phyloP scores from a whole-genome alignment of 2,888 invertebrate species.

The Drosophila leonis region DNA sequence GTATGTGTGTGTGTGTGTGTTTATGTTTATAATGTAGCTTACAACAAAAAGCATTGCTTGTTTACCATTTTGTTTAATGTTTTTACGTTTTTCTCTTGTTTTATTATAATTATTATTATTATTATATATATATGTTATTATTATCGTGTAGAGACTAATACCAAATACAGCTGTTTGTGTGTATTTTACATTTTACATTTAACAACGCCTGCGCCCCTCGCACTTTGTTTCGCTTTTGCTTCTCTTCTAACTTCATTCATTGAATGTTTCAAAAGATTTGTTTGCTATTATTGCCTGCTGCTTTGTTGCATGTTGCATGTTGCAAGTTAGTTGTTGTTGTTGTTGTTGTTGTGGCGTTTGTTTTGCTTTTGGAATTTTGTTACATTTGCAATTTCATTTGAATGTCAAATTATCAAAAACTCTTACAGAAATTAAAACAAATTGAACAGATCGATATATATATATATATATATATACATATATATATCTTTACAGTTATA shows the following conservation, averaged over 20 bases:
- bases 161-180: slow-evolving; percentile 43
- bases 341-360: slow-evolving; percentile 5
- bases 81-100: slow-evolving; percentile 6
- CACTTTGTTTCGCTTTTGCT: too few relatives aligned
- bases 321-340: slow-evolving; percentile 3
- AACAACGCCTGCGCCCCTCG: slow-evolving; percentile 12
- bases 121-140: background rate
- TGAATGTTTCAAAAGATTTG: slow-evolving; percentile 10
- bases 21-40: slow-evolving; percentile 4
- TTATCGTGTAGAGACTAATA: slow-evolving; percentile 29
- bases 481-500: slow-evolving; percentile 2
- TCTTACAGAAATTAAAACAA: slow-evolving; percentile 42
- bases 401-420: slow-evolving; percentile 21
- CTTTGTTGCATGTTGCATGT: background rate
- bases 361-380: slow-evolving; percentile 44
- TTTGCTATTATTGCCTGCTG: slow-evolving; percentile 29
- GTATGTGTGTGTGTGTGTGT: background rate
- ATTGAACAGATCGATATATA: slow-evolving; percentile 39
- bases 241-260: background rate
- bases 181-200: slow-evolving; percentile 34
- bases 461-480: background rate
- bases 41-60: slow-evolving; percentile 25
- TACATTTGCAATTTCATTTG: slow-evolving; percentile 35
- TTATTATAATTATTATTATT: slow-evolving; percentile 18
- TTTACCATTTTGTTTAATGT: background rate